Evolutionary conservation across 2,888 invertebrate genomes (phyloP).

Genomic region (Brenthis hecate): DNA sequence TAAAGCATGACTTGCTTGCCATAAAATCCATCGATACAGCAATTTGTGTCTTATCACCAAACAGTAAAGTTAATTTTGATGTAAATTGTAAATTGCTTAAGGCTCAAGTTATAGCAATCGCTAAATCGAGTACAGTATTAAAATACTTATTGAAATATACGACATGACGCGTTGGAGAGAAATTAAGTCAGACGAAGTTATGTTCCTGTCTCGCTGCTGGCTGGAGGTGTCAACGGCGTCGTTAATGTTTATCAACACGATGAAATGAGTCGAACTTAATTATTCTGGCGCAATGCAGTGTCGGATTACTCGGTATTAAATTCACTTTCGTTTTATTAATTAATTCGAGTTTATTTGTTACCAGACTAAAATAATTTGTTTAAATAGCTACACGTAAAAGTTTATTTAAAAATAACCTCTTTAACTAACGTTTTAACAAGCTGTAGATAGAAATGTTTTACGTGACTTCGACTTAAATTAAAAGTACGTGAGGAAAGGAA

Average conservation of each 20-base stretch:
- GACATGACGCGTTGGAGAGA: conserved; percentile 45
- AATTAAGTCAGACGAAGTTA: conserved; percentile 34
- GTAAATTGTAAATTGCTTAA: conserved; percentile 6
- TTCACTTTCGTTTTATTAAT: conserved; percentile 22
- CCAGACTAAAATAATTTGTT: conserved; percentile 8
- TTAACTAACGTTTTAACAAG: too few relatives aligned
- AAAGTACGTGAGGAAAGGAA: too few relatives aligned
- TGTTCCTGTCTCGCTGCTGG: conserved; percentile 26
- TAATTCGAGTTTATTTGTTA: conserved; percentile 23
- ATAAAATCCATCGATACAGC: neutral
- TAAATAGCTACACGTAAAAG: neutral
- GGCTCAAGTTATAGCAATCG: conserved; percentile 19
- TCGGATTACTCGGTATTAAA: conserved; percentile 28
- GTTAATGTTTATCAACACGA: conserved; percentile 37
- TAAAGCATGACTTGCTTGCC: conserved; percentile 30
- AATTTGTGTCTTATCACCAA: neutral
- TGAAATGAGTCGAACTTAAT: conserved; percentile 35
- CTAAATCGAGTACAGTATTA: conserved; percentile 26
- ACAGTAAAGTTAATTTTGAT: neutral
- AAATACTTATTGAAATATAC: conserved; percentile 49
- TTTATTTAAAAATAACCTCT: neutral
- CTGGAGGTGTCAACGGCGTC: conserved; percentile 33
- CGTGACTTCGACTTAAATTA: too few relatives aligned
- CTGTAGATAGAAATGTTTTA: too few relatives aligned
- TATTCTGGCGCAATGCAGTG: conserved; percentile 33